A percentile compares a stretch with the other conserved stretches of the same genome.
Conservation (phyloP, 2,113 vertebrate species). For the Thryonomys swinderianus region DNA sequence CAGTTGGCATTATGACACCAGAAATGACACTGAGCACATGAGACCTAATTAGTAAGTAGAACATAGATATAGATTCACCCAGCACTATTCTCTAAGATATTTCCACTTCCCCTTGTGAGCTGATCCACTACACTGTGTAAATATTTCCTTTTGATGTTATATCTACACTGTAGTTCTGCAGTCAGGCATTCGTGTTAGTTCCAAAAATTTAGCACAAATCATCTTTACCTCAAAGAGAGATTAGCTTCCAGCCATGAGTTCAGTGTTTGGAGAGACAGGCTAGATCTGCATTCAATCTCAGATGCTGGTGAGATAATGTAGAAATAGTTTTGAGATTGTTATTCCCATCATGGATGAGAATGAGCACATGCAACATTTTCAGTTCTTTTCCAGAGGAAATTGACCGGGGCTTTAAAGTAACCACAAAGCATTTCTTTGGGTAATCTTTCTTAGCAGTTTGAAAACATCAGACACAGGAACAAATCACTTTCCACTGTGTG, state of each 20-base stretch:
- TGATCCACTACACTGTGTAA: not conserved
- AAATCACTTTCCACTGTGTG: conserved; percentile 53
- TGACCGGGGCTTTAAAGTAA: conserved; percentile 58
- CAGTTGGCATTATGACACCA: not conserved
- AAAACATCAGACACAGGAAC: conserved; percentile 51
- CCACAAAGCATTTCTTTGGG: conserved; percentile 74
- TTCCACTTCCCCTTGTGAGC: not conserved
- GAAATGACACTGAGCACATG: conserved; percentile 34
- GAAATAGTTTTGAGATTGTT: conserved; percentile 64
- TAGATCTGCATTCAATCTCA: conserved; percentile 68
- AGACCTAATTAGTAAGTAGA: not conserved
- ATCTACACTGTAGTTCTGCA: not conserved
- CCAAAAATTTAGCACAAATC: conserved; percentile 58
- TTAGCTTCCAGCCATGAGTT: conserved; percentile 64
- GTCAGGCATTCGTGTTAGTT: conserved; percentile 42
- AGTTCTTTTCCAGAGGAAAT: conserved; percentile 46
- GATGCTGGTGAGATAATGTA: conserved; percentile 62
- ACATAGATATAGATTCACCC: conserved; percentile 1
- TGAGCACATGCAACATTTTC: conserved; percentile 54
- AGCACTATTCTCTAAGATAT: not conserved
- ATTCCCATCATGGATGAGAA: conserved; percentile 56
- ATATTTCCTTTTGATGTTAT: conserved; percentile 31
- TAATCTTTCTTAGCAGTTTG: conserved; percentile 55
- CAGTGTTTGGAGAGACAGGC: conserved; percentile 60
- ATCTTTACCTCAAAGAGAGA: conserved; percentile 62